A percentile compares a stretch with the other conserved stretches of the same genome.
These are phyloP conservation scores for Syndactyla subalaris DNA, from an alignment of 2,797 vertebrate genomes.

Conservation along the genomic window DNA sequence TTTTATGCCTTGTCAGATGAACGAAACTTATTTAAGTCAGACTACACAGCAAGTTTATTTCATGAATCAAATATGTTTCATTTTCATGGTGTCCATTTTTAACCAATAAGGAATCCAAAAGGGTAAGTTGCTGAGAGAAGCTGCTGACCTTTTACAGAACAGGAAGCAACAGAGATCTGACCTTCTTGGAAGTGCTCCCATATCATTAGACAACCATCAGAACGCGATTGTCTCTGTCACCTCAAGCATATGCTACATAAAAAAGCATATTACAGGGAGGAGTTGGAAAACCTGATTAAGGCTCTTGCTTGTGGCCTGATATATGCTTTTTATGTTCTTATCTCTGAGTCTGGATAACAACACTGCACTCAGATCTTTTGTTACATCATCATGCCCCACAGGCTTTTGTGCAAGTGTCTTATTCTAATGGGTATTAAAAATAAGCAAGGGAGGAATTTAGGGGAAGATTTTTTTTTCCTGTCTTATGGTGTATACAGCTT, in stretches of 20 bases:
- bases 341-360: background rate
- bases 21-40: background rate
- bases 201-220: background rate
- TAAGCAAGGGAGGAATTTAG: background rate
- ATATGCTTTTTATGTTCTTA: background rate
- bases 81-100: background rate
- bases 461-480: background rate
- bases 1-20: background rate
- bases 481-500: background rate
- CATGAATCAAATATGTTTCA: background rate
- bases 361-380: background rate
- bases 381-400: rapidly evolving
- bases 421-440: background rate
- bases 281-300: background rate
- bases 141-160: background rate
- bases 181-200: background rate
- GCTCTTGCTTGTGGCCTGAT: background rate
- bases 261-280: background rate
- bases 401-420: background rate
- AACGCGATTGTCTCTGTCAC: background rate
- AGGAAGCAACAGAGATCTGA: background rate
- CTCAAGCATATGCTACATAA: background rate
- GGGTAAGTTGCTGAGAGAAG: background rate
- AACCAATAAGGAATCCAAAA: background rate
- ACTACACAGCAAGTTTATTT: background rate